phyloP scores from a whole-genome alignment of 1,140 invertebrate species.

The Eueides isabella region DNA sequence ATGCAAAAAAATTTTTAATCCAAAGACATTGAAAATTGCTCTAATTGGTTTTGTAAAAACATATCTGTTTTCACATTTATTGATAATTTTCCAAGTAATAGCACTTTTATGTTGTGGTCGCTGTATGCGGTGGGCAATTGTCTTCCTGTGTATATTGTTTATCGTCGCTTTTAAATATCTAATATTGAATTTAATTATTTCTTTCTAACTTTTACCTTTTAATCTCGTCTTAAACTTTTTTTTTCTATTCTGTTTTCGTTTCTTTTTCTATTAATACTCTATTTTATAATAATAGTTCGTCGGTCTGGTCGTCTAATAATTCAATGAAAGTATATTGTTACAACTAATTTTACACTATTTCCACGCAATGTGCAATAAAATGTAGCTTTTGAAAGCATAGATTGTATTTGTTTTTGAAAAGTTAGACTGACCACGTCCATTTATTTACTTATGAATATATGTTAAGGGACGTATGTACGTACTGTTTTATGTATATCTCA shows the following conservation, averaged over 20 bases:
- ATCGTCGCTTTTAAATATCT: neutral
- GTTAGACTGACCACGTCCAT: neutral
- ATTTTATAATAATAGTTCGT: neutral
- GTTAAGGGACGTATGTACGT: neutral
- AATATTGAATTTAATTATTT: neutral
- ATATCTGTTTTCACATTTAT: neutral
- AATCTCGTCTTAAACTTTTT: neutral
- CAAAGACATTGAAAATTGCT: too few species aligned
- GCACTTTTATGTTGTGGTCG: neutral
- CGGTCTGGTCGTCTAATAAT: neutral
- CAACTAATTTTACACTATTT: neutral
- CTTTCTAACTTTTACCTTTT: neutral
- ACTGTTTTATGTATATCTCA: neutral
- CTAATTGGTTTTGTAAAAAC: neutral
- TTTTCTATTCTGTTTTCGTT: neutral
- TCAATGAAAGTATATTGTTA: neutral
- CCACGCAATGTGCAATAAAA: neutral
- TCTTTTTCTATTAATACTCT: neutral
- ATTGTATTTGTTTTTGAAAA: neutral
- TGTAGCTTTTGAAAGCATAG: neutral
- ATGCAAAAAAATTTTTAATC: too few species aligned
- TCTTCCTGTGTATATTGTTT: neutral
- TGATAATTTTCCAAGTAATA: neutral
- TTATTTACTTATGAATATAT: neutral
- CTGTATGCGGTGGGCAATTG: neutral